Percentiles rank a stretch among this genome's conserved stretches.
Conservation (phyloP, 2,888 invertebrate species). For the Meta bourneti region DNA sequence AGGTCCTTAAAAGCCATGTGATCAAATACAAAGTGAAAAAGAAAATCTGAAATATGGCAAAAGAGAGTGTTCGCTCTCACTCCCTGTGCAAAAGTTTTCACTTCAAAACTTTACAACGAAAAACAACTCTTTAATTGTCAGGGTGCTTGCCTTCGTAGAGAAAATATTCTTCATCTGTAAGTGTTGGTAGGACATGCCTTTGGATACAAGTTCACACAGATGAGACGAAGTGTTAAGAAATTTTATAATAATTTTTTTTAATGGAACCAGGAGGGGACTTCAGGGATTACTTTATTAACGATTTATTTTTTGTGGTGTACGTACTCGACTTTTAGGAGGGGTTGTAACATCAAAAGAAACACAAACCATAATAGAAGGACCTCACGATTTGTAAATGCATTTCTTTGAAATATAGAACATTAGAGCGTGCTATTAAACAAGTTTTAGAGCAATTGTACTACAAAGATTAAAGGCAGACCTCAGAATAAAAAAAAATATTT, state of each 20-base stretch:
- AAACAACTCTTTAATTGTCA: background rate
- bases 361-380: too few relatives aligned
- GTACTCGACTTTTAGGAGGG: too few relatives aligned
- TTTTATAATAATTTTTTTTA: background rate
- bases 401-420: too few relatives aligned
- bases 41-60: constrained; percentile 63
- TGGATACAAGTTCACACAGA: constrained; percentile 5
- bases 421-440: too few relatives aligned
- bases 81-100: constrained; percentile 6
- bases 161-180: background rate
- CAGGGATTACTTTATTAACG: too few relatives aligned
- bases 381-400: too few relatives aligned
- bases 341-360: too few relatives aligned
- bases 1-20: constrained; percentile 6
- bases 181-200: background rate
- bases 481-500: too few relatives aligned
- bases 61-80: constrained; percentile 38
- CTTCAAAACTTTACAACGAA: background rate
- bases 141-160: background rate
- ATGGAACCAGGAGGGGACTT: background rate
- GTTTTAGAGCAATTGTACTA: too few relatives aligned
- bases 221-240: constrained; percentile 49
- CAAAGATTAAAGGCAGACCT: too few relatives aligned
- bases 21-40: constrained; percentile 41
- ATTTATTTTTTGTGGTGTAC: too few relatives aligned